Percentiles rank a stretch among this genome's conserved stretches.
Conservation (phyloP, 2,113 vertebrate species). For the Seriola aureovittata region DNA sequence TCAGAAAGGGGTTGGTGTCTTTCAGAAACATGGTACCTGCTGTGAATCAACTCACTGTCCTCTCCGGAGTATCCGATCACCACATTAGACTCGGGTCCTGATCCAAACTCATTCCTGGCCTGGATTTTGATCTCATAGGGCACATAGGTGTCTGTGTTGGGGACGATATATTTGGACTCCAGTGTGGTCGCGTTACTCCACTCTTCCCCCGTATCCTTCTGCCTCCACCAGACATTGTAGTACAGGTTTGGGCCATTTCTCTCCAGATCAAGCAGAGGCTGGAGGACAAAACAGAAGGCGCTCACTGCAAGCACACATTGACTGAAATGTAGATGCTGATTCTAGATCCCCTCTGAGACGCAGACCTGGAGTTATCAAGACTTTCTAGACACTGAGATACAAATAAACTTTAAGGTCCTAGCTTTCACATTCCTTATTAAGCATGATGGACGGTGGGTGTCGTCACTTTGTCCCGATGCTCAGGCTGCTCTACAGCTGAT, state of each 20-base stretch:
- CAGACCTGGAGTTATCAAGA: too few relatives aligned
- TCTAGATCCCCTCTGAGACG: not conserved
- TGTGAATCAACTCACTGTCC: constrained; percentile 88
- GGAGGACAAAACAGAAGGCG: not conserved
- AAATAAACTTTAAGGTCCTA: too few relatives aligned
- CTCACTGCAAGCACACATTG: not conserved
- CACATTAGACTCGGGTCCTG: constrained; percentile 88
- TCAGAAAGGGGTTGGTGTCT: not conserved
- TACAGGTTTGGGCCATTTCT: constrained; percentile 91
- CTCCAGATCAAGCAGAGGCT: constrained; percentile 86
- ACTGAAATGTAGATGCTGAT: not conserved
- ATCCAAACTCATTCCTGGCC: constrained; percentile 92
- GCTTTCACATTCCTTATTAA: too few relatives aligned
- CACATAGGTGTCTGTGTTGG: constrained; percentile 90
- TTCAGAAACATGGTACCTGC: not conserved
- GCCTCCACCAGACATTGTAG: constrained; percentile 92
- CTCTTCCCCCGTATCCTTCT: constrained; percentile 84
- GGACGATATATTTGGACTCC: constrained; percentile 84
- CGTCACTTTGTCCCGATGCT: too few relatives aligned
- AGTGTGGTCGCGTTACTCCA: constrained; percentile 90
- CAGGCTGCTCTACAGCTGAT: too few relatives aligned
- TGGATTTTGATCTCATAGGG: constrained; percentile 96
- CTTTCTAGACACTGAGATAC: too few relatives aligned
- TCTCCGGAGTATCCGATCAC: constrained; percentile 94
- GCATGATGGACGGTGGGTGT: too few relatives aligned